Evolutionary conservation across 2,797 vertebrate species (phyloP).

Genomic region (Urophycis tenuis): DNA sequence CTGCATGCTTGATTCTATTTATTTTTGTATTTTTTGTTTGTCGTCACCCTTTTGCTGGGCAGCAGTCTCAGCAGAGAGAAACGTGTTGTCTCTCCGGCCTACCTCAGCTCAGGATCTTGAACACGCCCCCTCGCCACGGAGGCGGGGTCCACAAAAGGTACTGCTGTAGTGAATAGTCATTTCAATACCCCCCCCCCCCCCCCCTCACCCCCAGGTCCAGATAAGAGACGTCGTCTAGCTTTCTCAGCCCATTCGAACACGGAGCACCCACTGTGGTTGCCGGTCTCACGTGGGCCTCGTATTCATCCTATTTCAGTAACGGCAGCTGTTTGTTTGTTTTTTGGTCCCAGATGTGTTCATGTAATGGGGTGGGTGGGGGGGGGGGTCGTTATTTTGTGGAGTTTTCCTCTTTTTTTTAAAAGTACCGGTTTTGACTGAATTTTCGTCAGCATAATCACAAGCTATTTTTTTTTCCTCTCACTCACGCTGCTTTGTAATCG

Average conservation of each 20-base stretch:
- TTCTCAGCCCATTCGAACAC: constrained; percentile 39
- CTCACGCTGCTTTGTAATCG: constrained; percentile 30
- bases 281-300: constrained; percentile 56
- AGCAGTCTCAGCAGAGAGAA: constrained; percentile 54
- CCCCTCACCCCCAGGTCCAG: not conserved
- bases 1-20: constrained; percentile 37
- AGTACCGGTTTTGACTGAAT: constrained; percentile 72
- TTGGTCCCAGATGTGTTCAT: constrained; percentile 45
- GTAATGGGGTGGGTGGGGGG: too few relatives aligned
- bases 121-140: constrained; percentile 53
- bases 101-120: constrained; percentile 74
- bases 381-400: constrained; percentile 32
- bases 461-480: constrained; percentile 41
- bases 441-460: constrained; percentile 49
- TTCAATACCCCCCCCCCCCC: not conserved
- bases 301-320: constrained; percentile 70
- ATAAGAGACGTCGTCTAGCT: not conserved
- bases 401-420: constrained; percentile 49
- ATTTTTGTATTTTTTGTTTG: not conserved
- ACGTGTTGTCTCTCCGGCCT: constrained; percentile 61
- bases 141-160: constrained; percentile 63
- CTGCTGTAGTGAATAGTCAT: constrained; percentile 56
- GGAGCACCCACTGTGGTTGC: constrained; percentile 49
- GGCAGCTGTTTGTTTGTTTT: constrained; percentile 81
- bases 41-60: constrained; percentile 51